Conservation (phyloP, 2,113 vertebrate genomes). For the Silurus meridionalis region DNA sequence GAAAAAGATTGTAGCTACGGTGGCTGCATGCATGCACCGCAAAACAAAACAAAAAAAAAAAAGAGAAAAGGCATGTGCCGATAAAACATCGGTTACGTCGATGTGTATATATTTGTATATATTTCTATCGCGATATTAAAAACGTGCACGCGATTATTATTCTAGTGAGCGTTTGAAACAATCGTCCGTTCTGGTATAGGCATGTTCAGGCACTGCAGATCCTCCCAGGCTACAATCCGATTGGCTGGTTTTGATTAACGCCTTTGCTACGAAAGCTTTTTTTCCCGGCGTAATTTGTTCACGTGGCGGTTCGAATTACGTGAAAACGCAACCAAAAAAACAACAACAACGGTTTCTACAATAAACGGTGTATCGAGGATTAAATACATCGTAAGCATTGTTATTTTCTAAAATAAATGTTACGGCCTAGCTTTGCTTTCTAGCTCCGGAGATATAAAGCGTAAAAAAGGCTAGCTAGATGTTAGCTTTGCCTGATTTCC, state of each 20-base stretch:
- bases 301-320: not conserved
- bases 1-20: not conserved
- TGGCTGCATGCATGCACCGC: not conserved
- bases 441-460: not conserved
- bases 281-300: not conserved
- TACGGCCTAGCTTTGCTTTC: not conserved
- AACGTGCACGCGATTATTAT: not conserved
- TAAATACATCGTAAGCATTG: not conserved
- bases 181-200: not conserved
- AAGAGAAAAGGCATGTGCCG: conserved; percentile 14
- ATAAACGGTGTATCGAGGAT: not conserved
- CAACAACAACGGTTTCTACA: not conserved
- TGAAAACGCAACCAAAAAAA: not conserved
- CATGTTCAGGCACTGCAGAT: conserved; percentile 2
- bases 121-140: not conserved
- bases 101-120: too few species aligned
- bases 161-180: not conserved
- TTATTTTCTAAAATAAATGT: too few species aligned
- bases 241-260: not conserved
- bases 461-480: not conserved
- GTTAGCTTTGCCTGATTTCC: not conserved
- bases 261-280: not conserved
- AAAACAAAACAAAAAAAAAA: not conserved
- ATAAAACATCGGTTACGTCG: not conserved
- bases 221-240: not conserved